Evolutionary conservation across 1,140 invertebrate genomes (phyloP).

Genomic region (Muscidifurax raptorellus): DNA sequence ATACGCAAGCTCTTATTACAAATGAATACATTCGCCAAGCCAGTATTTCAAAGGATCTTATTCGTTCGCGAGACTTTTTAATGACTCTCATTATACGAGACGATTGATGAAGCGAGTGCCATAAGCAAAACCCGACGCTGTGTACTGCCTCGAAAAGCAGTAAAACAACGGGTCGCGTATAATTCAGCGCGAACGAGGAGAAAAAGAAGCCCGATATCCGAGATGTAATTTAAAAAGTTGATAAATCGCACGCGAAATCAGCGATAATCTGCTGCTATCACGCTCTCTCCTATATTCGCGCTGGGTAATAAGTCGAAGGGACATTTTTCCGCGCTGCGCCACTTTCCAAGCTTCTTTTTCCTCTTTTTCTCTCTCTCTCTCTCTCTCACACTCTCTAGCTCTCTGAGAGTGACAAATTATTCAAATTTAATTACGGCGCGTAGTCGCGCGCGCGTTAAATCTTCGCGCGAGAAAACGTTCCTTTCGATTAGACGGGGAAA

Average conservation of each 20-base stretch:
- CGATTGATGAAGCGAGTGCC: no score
- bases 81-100: neutral
- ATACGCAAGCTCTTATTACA: no score
- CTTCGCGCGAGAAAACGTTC: slow-evolving; percentile 1
- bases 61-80: neutral
- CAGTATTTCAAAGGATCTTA: no score
- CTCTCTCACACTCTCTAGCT: no score
- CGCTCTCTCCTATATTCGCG: neutral
- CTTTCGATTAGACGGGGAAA: slow-evolving; percentile 35
- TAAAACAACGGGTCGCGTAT: neutral
- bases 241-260: slow-evolving; percentile 68
- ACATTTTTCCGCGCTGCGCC: slow-evolving; percentile 60
- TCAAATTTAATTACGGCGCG: slow-evolving; percentile 54
- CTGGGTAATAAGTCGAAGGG: slow-evolving; percentile 65
- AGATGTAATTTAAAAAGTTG: slow-evolving; percentile 70
- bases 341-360: slow-evolving; percentile 1
- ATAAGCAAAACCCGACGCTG: no score
- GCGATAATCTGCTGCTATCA: slow-evolving; percentile 62
- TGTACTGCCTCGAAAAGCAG: no score
- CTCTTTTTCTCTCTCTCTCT: no score
- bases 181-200: neutral
- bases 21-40: no score
- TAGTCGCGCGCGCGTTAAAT: slow-evolving; percentile 38
- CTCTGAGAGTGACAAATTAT: slow-evolving; percentile 56
- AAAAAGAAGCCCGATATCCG: slow-evolving; percentile 8